Percentiles rank a stretch among this genome's conserved stretches.
These are phyloP conservation scores for Galemys pyrenaicus DNA, from an alignment of 2,113 vertebrate species.

Conservation along the genomic window DNA sequence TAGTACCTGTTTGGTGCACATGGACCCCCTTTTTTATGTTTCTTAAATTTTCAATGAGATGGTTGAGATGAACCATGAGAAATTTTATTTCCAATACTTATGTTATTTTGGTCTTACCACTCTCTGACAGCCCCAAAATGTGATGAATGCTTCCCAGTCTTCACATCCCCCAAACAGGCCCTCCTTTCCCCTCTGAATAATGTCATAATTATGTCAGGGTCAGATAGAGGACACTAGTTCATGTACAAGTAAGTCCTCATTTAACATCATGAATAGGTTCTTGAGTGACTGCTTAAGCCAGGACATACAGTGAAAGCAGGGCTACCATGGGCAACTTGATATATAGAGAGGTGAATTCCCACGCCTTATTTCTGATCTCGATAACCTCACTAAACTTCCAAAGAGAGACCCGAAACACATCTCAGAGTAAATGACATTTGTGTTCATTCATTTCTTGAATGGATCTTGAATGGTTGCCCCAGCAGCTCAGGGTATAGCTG, in stretches of 20 bases:
- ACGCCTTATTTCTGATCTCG: too few species aligned
- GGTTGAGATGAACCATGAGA: not conserved
- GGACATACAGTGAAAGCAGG: too few species aligned
- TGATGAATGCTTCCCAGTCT: not conserved
- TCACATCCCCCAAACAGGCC: not conserved
- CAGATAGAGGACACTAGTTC: too few species aligned
- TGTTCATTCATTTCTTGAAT: not conserved
- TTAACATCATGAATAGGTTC: too few species aligned
- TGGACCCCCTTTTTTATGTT: not conserved
- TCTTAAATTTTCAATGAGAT: not conserved
- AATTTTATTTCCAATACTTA: not conserved
- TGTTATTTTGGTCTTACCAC: not conserved
- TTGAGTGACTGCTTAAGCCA: too few species aligned
- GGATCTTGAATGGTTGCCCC: not conserved
- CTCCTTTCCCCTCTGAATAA: not conserved
- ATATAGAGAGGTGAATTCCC: too few species aligned
- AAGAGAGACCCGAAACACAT: too few species aligned
- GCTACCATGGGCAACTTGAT: too few species aligned
- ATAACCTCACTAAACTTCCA: too few species aligned
- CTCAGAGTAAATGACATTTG: too few species aligned
- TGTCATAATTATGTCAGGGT: rapidly evolving
- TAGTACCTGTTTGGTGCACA: not conserved
- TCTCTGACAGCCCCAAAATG: not conserved
- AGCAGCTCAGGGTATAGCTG: not conserved
- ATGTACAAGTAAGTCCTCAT: not conserved